A percentile compares a stretch with the other conserved stretches of the same genome.
phyloP scores from a whole-genome alignment of 2,888 invertebrate genomes.

The Chironomus riparius region DNA sequence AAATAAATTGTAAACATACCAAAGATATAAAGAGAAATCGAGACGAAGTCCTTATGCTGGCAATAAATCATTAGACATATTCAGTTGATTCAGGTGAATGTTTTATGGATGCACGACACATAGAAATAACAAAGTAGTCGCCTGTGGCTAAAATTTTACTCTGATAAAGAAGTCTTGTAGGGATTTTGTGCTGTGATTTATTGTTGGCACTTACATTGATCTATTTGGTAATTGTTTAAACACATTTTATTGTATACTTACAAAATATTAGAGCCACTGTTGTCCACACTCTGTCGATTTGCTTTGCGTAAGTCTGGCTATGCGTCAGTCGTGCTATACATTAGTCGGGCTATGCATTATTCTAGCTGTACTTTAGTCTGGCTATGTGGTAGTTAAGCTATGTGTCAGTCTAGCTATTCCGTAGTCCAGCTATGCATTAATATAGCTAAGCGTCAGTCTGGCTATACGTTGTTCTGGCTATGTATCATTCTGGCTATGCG shows the following conservation, averaged over 20 bases:
- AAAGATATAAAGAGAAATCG: background rate
- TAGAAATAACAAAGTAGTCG: conserved; percentile 5
- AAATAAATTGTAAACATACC: conserved; percentile 7
- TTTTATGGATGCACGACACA: background rate
- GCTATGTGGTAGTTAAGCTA: too few species aligned
- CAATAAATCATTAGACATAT: conserved; percentile 22
- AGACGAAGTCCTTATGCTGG: background rate
- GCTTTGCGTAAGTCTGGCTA: too few species aligned
- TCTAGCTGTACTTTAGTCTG: too few species aligned
- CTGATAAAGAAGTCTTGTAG: background rate
- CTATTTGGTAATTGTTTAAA: background rate
- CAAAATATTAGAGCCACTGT: too few species aligned
- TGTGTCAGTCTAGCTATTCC: too few species aligned
- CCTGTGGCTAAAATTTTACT: background rate
- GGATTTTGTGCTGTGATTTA: background rate
- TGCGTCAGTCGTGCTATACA: too few species aligned
- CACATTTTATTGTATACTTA: background rate
- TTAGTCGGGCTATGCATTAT: too few species aligned
- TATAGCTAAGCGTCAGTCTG: too few species aligned
- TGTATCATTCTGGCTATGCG: too few species aligned
- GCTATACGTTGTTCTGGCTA: too few species aligned
- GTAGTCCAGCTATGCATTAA: too few species aligned
- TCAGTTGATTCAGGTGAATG: conserved; percentile 19
- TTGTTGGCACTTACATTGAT: background rate
- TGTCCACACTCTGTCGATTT: too few species aligned